phyloP scores from a whole-genome alignment of 2,888 invertebrate genomes.

The Mimachlamys varia region DNA sequence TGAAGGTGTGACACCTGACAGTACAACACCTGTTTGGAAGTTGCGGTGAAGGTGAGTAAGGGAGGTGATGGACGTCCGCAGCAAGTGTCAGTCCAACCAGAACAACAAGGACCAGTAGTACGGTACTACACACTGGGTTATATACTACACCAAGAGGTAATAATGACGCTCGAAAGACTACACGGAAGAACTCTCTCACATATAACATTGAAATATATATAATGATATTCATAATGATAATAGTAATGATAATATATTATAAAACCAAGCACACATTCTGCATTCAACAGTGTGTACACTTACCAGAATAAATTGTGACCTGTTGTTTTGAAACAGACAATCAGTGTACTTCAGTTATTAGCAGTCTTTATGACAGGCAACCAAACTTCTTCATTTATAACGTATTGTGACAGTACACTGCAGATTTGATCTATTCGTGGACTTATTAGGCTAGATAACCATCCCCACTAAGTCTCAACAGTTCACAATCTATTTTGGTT shows the following conservation, averaged over 20 bases:
- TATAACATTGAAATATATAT: slow-evolving; percentile 34
- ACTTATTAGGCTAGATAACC: not conserved
- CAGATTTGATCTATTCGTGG: not conserved
- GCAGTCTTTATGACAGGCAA: not conserved
- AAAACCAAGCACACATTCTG: slow-evolving; percentile 20
- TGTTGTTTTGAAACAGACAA: not conserved
- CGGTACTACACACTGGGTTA: not conserved
- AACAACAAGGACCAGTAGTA: slow-evolving; percentile 28
- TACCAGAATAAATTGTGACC: not conserved
- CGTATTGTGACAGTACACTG: no score
- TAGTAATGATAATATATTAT: slow-evolving; percentile 32
- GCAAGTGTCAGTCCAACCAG: not conserved
- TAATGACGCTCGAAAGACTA: slow-evolving; percentile 32
- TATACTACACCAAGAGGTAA: slow-evolving; percentile 27
- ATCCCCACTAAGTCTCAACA: not conserved
- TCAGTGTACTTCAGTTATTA: no score
- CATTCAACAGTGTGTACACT: slow-evolving; percentile 20
- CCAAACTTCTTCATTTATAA: not conserved
- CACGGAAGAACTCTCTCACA: slow-evolving; percentile 22
- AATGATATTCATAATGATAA: not conserved
- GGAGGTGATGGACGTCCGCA: not conserved
- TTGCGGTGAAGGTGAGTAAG: not conserved
- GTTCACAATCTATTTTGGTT: slow-evolving; percentile 5
- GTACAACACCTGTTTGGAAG: not conserved
- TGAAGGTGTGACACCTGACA: not conserved